Evolutionary conservation across 1,140 invertebrate species (phyloP), one percentile per base, ranked within the genome.

Genomic region (Tetramorium parvispinum): DNA sequence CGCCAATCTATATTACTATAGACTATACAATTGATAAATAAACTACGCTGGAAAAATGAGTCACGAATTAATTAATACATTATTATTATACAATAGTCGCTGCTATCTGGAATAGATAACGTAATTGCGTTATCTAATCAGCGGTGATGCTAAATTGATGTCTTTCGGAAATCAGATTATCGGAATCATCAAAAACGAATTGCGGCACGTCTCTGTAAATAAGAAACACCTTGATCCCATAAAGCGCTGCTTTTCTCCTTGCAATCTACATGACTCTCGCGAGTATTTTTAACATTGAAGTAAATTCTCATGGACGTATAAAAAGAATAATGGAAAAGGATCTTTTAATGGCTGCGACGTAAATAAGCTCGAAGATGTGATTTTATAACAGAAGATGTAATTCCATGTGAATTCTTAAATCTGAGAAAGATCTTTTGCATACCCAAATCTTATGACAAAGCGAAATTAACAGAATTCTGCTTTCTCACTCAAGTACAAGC

Each of bases 61-160:
- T 83, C 68, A 70, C 27, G 3, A 1, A 40, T 75, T 53, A 75
- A 85, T 68, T 21, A 18, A 61, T 8, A 3, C 40, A 59, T 21
- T 71, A 18, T 32, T 32, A 32, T 4, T 27, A 21, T 46, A 24
- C 11, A 55, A 51, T 71, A 61, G 16, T 37, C 18, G 1, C 11
- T 8, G 40, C 51, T 82, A 77, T 87, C 37, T 79, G 8, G 11
- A 43, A 13, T 11, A 82, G 55, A 89, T 82, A 90, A 87, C 59
- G 61, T 81, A 89, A 89, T 83, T 83, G 81, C 21, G 21, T 70
- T 89, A 89, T 87, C 71, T 89, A 89, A 87, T 90, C 53, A 82
- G 27, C 21, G 21, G 4, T 81, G 77, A 81, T 70, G 77, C 16
- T 46, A 61, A 77, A 61, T 77, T 77, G 21, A 77, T 77, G 73